Evolutionary conservation across 1,140 invertebrate species (phyloP), one percentile per base, ranked within the genome.

Genomic region (Mycetomoellerius zeteki): DNA sequence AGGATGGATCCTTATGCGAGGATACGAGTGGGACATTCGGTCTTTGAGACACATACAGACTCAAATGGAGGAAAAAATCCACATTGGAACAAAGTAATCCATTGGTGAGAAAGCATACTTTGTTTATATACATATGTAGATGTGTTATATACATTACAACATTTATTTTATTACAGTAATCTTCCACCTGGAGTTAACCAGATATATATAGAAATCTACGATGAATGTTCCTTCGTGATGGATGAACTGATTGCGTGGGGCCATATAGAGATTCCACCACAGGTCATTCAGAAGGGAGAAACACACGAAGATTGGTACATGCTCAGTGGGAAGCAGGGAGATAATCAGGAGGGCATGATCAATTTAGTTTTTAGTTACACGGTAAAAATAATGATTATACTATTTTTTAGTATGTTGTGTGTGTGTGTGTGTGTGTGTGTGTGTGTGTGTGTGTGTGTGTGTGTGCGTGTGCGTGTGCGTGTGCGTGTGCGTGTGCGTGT

Each of bases 1-100:
- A 96, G 98, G 87, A 99, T 99, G 99, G 99, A 99, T 95, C 99
- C 99, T 0, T 99, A 99, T 95, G 98, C 98, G n/a, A 96, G 99
- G 90, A 93, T 99, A 65, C 96, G 98, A 90, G 97, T 99, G 54
- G 99, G 99, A 2, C 98, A 99, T 94, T 97, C 97, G 88, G 97
- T 99, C 56, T 99, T 99, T 95, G 99, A 99, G 96, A 99, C 99
- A 1, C 98, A 98, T 85, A 99, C 99, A 4, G 98, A 98, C 93
- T 96, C 97, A 64, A 99, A 98, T 96, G 99, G 99, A 72, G 98
- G 98, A n/a, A 99, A 99, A 95, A 99, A 98, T 94, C 99, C 99
- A 21, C 96, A 97, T 89, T 99, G 99, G 99, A 99, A 99, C 94
- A 99, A 99, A 96, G 97, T 97, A 80, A 97, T 99, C 90, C 97